Evolutionary conservation across 1,140 invertebrate genomes (phyloP).

Genomic region (honey bee (Apis mellifera)): Amel_HAv3.1 CM009939.2:6246001-6246500

Average conservation of each 20-base stretch:
- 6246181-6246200: background rate
- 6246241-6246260: background rate
- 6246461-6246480: too few species aligned
- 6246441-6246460: background rate
- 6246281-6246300: background rate
- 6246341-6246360: background rate
- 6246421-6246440: background rate
- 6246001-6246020: too few species aligned
- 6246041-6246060: too few species aligned
- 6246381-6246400: conserved; percentile 5
- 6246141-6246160: too few species aligned
- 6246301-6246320: background rate
- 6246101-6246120: background rate
- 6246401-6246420: conserved; percentile 2
- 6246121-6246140: background rate
- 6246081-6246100: background rate
- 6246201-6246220: background rate
- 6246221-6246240: background rate
- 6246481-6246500: background rate
- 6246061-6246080: too few species aligned
- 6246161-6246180: background rate
- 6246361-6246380: background rate
- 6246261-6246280: background rate
- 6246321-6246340: background rate
- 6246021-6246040: too few species aligned